Evolutionary conservation across 1,140 invertebrate genomes (phyloP).

Genomic region (Drosophila subobscura): DNA sequence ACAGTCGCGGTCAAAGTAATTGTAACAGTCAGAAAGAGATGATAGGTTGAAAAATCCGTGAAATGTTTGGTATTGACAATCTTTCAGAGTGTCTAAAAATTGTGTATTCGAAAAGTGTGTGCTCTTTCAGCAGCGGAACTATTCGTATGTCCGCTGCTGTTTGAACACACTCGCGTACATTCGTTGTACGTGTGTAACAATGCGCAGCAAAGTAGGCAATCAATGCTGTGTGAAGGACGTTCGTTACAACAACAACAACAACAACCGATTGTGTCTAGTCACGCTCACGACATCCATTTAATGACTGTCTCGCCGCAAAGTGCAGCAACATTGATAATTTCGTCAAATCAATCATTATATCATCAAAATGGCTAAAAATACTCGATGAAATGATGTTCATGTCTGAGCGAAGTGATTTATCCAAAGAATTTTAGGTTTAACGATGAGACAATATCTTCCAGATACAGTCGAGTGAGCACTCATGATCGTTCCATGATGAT

Average conservation of each 20-base stretch:
- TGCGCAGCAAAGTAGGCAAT: slow-evolving; percentile 60
- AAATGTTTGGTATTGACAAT: too few species aligned
- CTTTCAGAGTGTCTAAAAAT: too few species aligned
- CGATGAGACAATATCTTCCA: slow-evolving; percentile 8
- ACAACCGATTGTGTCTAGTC: slow-evolving; percentile 15
- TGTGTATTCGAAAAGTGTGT: too few species aligned
- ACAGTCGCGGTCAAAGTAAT: too few species aligned
- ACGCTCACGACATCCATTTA: slow-evolving; percentile 12
- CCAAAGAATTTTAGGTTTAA: slow-evolving; percentile 19
- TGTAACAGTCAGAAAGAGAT: too few species aligned
- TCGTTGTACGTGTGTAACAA: neutral
- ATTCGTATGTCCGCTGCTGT: too few species aligned
- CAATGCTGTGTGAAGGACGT: slow-evolving; percentile 44
- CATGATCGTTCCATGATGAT: neutral
- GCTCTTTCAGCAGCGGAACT: too few species aligned
- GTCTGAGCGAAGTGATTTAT: slow-evolving; percentile 9
- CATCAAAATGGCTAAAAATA: slow-evolving; percentile 35
- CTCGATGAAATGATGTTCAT: slow-evolving; percentile 1
- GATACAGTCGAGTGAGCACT: too few species aligned
- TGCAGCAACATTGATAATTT: slow-evolving; percentile 24
- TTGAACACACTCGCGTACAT: too few species aligned
- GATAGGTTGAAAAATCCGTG: too few species aligned
- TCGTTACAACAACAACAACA: neutral
- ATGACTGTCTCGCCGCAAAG: slow-evolving; percentile 21
- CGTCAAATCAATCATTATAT: slow-evolving; percentile 38